Evolutionary conservation across 2,888 invertebrate species (phyloP), one percentile per base, ranked within the genome.

Genomic region (Dynastes grantii): DNA sequence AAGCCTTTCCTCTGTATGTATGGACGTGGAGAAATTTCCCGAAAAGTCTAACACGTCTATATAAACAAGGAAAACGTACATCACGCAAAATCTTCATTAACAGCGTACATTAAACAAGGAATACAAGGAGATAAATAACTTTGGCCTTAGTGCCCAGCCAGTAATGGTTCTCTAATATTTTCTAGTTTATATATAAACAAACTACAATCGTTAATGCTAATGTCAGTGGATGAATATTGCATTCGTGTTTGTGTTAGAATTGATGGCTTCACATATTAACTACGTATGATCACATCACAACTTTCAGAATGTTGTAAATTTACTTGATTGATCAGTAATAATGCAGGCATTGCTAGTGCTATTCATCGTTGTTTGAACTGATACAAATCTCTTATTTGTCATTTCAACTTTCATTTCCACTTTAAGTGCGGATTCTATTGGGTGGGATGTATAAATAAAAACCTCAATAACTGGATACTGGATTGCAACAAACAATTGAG

Each of bases 41-140:
- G 79, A 81, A 81, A 73, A 73, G 37, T 61, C 32, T 58, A 13
- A 73, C 61, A 32, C 73, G 27, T 29, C 45, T 79, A 5, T 49
- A 68, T 71, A 53, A 71, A 55, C 55, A 61, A 79, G 73, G 79
- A 80, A 71, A 78, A 61, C 63, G 79, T 65, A 73, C 81, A 45
- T 45, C 45, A 81, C 81, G 81, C 81, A 75, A 81, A 78, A 37
- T 55, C 76, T 80, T 80, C 81, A 81, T 81, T 81, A 81, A 80
- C 80, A 78, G 79, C 76, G 76, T 78, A 53, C 78, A 81, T 75
- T 78, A 79, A 81, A 76, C 76, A 53, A 63, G 76, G 76, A 81
- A 81, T 80, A 80, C 13, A 70, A 9, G 29, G 29, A 64, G 76
- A 76, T 76, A 64, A 76, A 76, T 76, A 76, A 76, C 64, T 55